Conservation (phyloP, 2,888 invertebrate species). For the Dysmachus trigonus region DNA sequence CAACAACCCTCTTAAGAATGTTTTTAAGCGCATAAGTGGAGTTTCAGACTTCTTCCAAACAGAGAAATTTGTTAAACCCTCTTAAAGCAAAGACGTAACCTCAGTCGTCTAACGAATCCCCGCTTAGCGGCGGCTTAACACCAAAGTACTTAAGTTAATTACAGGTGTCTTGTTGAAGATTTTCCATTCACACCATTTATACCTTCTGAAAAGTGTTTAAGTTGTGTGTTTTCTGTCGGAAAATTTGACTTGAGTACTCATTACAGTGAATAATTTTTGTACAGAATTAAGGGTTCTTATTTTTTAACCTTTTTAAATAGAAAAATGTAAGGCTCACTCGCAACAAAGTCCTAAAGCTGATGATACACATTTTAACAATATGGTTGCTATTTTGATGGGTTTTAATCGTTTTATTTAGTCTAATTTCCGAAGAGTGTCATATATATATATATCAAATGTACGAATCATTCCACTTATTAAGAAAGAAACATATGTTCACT, state of each 20-base stretch:
- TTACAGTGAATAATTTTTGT: neutral
- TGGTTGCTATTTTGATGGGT: neutral
- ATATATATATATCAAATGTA: slow-evolving; percentile 4
- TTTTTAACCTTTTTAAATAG: neutral
- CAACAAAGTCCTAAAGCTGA: neutral
- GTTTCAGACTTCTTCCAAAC: neutral
- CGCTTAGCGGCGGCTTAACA: neutral
- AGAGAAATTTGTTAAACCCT: neutral
- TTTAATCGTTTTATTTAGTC: neutral
- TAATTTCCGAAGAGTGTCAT: neutral
- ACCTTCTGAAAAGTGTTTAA: neutral
- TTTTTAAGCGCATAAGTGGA: neutral
- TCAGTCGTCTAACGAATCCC: neutral
- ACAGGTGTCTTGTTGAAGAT: neutral
- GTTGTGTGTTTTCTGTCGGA: neutral
- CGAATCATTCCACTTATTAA: slow-evolving; percentile 32
- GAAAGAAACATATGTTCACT: slow-evolving; percentile 20
- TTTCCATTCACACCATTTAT: neutral
- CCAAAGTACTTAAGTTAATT: neutral
- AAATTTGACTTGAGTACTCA: neutral
- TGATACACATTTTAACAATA: neutral
- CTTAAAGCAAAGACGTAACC: neutral
- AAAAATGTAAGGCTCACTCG: neutral
- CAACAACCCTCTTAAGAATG: neutral
- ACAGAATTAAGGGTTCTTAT: neutral